Base-by-base conservation (phyloP, 2,888 invertebrate genomes). In the Rhingia rostrata region DNA sequence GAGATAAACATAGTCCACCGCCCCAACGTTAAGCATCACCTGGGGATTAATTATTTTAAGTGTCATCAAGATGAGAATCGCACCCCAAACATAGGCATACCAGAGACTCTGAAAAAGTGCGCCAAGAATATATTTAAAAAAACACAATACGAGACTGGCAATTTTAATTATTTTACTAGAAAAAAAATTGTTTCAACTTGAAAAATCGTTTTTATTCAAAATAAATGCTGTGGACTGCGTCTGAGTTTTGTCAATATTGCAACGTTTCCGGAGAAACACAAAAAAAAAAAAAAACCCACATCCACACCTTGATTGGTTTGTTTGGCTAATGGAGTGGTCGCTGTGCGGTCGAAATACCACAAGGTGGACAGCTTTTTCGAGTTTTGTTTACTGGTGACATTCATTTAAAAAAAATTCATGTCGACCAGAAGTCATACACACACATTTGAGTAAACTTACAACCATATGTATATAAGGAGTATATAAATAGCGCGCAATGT, bases 11-110 rank as follows among this genome's bases (percentile, higher is more conserved):
- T 22, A 22, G 66, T 7, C 47, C n/a, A 45, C 49, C 32, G 49
- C 43, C 14, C 37, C 5, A 32, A 32, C 39, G 37, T 45, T 35
- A 41, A 54, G 33, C 41, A 39, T 70, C 53, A 64, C 32, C 83
- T 63, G 61, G 78, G 83, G 78, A 78, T 72, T 83, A 83, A 83
- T 83, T 78, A 78, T 73, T 78, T 73, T 67, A 63, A 78, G 83
- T 83, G 83, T 58, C 78, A 67, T 83, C 63, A 56, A 73, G 47
- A 72, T 72, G 39, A 58, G 49, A 69, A 58, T 22, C 49, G 61
- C 58, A 69, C 7, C 7, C 39, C 58, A 47, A 33, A 22, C 22
- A 32, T 43, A 35, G 56, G 45, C 51, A 60, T 66, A 22, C 22
- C 22, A 22, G 22, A 22, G 22, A 2, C 22, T 22, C 22, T 2